Percentiles rank a stretch among this genome's conserved stretches.
Evolutionary conservation across 2,888 invertebrate genomes (phyloP).

Genomic region (Bibio marci): DNA sequence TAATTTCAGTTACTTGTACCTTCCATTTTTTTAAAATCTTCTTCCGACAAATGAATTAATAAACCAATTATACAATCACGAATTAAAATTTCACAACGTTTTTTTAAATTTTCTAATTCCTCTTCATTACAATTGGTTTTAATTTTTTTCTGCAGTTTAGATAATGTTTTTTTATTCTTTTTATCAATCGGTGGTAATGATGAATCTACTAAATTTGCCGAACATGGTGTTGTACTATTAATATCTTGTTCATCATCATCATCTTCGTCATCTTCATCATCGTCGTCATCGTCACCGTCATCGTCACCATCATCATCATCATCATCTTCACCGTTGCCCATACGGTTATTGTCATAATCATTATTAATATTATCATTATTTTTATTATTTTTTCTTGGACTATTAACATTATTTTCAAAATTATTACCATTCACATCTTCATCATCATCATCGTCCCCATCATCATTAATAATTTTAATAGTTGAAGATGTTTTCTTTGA

Average conservation of each 20-base stretch:
- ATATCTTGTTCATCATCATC: slow-evolving; percentile 36
- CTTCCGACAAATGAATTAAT: slow-evolving; percentile 58
- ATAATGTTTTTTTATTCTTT: slow-evolving; percentile 41
- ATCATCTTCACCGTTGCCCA: not conserved
- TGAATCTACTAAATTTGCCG: slow-evolving; percentile 50
- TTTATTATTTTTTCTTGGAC: not conserved
- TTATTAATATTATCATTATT: not conserved
- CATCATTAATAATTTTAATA: no score
- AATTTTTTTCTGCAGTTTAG: slow-evolving; percentile 50
- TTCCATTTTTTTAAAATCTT: slow-evolving; percentile 75
- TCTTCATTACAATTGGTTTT: slow-evolving; percentile 69
- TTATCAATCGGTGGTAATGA: slow-evolving; percentile 48
- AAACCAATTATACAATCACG: slow-evolving; percentile 70
- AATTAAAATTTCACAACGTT: slow-evolving; percentile 55
- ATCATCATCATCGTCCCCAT: not conserved
- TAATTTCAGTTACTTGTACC: no score
- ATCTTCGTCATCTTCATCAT: slow-evolving; percentile 31
- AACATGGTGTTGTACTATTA: slow-evolving; percentile 38
- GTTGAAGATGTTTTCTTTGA: no score
- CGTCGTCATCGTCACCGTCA: slow-evolving; percentile 30
- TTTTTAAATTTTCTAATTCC: slow-evolving; percentile 53
- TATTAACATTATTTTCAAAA: not conserved
- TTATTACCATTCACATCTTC: not conserved
- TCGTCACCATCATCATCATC: slow-evolving; percentile 4
- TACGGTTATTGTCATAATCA: not conserved